These are phyloP conservation scores for Bubo blakistoni DNA, from an alignment of 2,113 vertebrate species.

Conservation along the genomic window DNA sequence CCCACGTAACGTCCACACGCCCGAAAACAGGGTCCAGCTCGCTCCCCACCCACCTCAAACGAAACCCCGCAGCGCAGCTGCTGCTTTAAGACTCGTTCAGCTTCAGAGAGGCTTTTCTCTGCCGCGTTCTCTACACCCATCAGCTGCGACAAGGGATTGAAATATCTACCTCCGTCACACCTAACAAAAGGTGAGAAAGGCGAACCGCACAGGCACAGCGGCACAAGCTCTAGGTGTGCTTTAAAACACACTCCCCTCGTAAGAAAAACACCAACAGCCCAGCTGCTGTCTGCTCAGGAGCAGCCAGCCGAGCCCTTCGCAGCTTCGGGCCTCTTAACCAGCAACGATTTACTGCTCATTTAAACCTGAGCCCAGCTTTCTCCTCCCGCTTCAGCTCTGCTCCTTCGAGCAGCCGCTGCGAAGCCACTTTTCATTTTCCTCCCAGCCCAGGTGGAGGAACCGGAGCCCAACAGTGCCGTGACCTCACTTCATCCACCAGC, in stretches of 20 bases:
- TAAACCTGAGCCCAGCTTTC: neutral
- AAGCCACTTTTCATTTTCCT: neutral
- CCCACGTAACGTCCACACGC: too few relatives aligned
- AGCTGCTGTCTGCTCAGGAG: neutral
- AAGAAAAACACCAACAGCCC: neutral
- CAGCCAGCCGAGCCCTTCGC: neutral
- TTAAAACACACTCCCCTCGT: neutral
- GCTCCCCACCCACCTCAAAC: fast-evolving
- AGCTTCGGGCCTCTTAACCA: neutral
- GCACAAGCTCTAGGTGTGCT: neutral
- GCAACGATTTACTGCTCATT: neutral
- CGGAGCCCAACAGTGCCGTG: fast-evolving
- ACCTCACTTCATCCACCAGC: neutral
- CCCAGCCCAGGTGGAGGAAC: neutral
- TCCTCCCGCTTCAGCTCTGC: neutral
- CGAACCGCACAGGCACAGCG: neutral
- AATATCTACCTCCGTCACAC: fast-evolving
- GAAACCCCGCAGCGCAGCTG: neutral
- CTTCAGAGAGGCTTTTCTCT: neutral
- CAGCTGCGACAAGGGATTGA: neutral
- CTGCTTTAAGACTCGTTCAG: neutral
- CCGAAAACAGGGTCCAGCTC: too few relatives aligned
- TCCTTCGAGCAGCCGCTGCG: neutral
- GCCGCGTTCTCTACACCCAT: neutral
- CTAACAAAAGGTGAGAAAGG: neutral